Evolutionary conservation across 2,113 vertebrate species (phyloP), one percentile per base, ranked within the genome.

Genomic region (pig (Sus scrofa)): DNA sequence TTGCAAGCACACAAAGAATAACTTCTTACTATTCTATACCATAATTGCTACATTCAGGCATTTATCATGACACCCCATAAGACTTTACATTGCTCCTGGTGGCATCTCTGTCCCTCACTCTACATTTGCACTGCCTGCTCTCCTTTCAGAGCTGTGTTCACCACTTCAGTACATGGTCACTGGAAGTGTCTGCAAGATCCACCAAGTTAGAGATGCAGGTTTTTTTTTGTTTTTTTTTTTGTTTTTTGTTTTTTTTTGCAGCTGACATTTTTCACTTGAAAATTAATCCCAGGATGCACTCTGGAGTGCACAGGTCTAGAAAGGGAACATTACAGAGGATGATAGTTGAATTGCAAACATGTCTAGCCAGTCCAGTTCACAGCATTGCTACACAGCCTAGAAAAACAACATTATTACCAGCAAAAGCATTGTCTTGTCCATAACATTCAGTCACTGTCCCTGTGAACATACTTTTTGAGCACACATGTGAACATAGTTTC

Each of bases 201-300:
- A 62, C 60, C 22, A 37, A 73, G 32, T 65, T 73, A 81, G 44
- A 91, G 85, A 50, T 74, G 26, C 22, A 44, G 83, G 93, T 79
- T 44, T 44, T 44, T 89, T 94, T 79, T n/a, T n/a, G n/a, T n/a
- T n/a, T n/a, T n/a, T n/a, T n/a, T n/a, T 94, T 79, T 89, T 92
- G 50, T 44, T 89, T 94, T 79, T n/a, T n/a, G n/a, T n/a, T n/a
- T n/a, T n/a, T n/a, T 94, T 79, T 89, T 92, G 50, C 2, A 44
- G 82, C 63, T 91, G 67, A 78, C 58, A 71, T 78, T 88, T 86
- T 96, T 86, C 63, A 60, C 78, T 91, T 79, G 56, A 77, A 78
- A 91, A 82, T 79, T 86, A 94, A 91, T 91, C 91, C 79, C 32
- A 94, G 56, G 81, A 37, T 77, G 37, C 56, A 73, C 39, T 91